Base-by-base conservation (phyloP, 2,888 invertebrate genomes). In the Thera britannica region DNA sequence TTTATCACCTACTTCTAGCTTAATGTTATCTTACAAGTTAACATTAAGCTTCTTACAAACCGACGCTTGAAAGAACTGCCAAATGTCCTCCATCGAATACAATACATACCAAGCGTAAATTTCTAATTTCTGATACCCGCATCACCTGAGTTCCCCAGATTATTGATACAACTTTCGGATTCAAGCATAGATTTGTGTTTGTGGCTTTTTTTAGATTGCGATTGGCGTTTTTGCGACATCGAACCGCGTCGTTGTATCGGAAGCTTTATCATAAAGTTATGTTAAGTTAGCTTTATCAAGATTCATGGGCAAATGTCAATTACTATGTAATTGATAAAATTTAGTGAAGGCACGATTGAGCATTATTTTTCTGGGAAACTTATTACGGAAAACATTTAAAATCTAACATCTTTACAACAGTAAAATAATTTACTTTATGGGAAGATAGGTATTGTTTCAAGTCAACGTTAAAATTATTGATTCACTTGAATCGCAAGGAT, bases 271-370 rank as follows among this genome's bases (percentile, higher is more conserved):
- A 67, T 41, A 68, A 58, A 68, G 60, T 67, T 70, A 23, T 23
- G 23, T 23, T 23, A 23, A 23, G 23, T 23, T 23, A 23, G 23
- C 23, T 23, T 23, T 23, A 72, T 71, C 67, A 62, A 73, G 68
- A 72, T 41, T 70, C 23, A 71, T 69, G 8, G 23, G 34, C 23
- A 57, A 64, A 51, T 63, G 70, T 72, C 67, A 58, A 60, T 66
- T 72, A 61, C 35, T 62, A 71, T 64, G 72, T 69, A 71, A 75
- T 75, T 71, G 72, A 72, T 73, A 71, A 67, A 74, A 71, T 72
- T 71, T 65, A 23, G 67, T 71, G 67, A 65, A 58, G 35, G 63
- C 55, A 69, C 62, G 60, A 67, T 61, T 64, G 64, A 68, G 72
- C 72, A 68, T 65, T 62, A 72, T 71, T 58, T 60, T 68, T 71